Base-by-base conservation (phyloP, 2,888 invertebrate genomes). In the Cephus sareptanus region DNA sequence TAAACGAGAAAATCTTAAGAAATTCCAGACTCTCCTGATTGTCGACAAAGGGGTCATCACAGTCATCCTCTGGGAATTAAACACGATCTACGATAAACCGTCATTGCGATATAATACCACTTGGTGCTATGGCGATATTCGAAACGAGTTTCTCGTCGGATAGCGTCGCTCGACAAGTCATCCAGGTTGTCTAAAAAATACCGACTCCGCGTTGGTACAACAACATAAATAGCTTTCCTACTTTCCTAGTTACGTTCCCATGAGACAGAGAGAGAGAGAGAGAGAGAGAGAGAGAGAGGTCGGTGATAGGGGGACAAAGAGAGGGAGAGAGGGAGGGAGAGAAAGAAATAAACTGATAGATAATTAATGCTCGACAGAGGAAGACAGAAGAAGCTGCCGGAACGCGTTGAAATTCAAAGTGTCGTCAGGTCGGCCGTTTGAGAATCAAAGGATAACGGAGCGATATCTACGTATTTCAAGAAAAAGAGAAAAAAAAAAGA, bases 371-470 rank as follows among this genome's bases (percentile, higher is more conserved):
- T 23, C 9, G 56, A 56, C 2, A 56, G 23, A 56, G 15, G 2
- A 56, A 56, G 56, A 56, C 56, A 56, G 56, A 56, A 56, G 23
- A 56, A 56, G 56, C 15, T 56, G 56, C 56, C 23, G 23, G 9
- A 56, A 56, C 23, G 23, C 56, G 56, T 56, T 23, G 71, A 34
- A 71, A 71, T 71, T 71, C 71, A 9, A 71, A 71, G 23, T 71
- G 71, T 33, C 71, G 71, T 23, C 33, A 71, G 6, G 13, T 34
- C 71, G 71, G 71, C 33, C 71, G 33, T 71, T 34, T 33, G 23
- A 71, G 33, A 71, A 71, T 71, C 34, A 71, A 71, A 71, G 71
- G 71, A 71, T 71, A 71, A 31, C 71, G 71, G 15, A 56, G 23
- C 56, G 56, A 56, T 56, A 56, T 56, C 56, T 23, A 56, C 23